Evolutionary conservation across 2,113 vertebrate genomes (phyloP).

Genomic region (Nymphicus hollandicus): DNA sequence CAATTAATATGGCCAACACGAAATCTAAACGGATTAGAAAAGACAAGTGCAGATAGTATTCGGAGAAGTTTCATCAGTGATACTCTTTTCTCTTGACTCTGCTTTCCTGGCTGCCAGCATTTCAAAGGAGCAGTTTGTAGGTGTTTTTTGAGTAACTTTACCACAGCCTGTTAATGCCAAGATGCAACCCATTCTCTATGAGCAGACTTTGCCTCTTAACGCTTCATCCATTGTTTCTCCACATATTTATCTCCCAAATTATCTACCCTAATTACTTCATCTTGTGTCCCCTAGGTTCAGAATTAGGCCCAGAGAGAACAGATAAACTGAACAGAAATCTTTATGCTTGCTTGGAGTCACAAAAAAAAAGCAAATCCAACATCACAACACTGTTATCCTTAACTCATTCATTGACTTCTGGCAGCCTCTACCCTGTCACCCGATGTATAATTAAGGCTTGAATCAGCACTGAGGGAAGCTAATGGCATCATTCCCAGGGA

Average conservation of each 20-base stretch:
- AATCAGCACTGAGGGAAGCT: background rate
- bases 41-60: background rate
- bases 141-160: background rate
- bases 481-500: constrained; percentile 27
- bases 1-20: background rate
- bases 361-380: background rate
- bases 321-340: background rate
- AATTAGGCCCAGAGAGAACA: background rate
- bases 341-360: background rate
- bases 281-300: background rate
- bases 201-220: background rate
- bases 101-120: background rate
- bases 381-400: background rate
- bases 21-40: background rate
- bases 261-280: background rate
- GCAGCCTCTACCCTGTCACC: background rate
- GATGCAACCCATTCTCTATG: background rate
- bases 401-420: constrained; percentile 7
- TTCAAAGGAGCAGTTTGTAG: background rate
- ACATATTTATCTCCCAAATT: background rate
- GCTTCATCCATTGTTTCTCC: background rate
- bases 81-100: background rate
- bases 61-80: background rate
- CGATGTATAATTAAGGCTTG: background rate
- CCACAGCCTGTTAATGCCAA: background rate